A percentile compares a stretch with the other conserved stretches of the same genome.
phyloP scores from a whole-genome alignment of 2,113 vertebrate species.

The human (Homo sapiens) region DNA sequence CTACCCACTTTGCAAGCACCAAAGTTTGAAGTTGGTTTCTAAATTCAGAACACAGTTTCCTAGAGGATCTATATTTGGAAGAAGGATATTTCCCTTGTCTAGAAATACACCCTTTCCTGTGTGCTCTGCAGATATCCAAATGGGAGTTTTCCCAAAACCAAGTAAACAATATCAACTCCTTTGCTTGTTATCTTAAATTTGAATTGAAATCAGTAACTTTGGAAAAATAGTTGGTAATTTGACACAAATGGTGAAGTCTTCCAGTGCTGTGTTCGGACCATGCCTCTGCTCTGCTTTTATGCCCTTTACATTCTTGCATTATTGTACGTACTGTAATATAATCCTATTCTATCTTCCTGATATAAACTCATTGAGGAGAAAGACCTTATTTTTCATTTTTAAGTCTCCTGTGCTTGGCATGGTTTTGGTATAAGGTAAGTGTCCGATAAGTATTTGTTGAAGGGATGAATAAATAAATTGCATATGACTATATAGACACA shows the following conservation, averaged over 20 bases:
- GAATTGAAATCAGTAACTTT: neutral
- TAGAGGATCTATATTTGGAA: conserved; percentile 61
- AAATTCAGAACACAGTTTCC: conserved; percentile 62
- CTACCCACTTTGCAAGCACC: neutral
- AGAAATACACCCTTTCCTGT: conserved; percentile 71
- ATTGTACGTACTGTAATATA: neutral
- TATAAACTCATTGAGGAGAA: neutral
- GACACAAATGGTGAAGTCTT: neutral
- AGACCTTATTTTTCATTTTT: neutral
- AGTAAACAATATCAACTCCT: conserved; percentile 11
- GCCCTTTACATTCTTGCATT: neutral
- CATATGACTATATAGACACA: neutral
- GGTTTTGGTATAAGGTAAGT: neutral
- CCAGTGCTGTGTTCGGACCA: neutral
- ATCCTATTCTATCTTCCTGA: neutral
- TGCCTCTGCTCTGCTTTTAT: neutral
- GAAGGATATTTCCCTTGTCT: conserved; percentile 63
- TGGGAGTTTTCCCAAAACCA: conserved; percentile 22
- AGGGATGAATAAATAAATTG: neutral
- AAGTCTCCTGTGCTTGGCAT: neutral
- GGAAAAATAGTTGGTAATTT: neutral
- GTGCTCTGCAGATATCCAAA: neutral
- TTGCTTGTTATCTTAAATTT: conserved; percentile 27
- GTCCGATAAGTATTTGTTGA: neutral
- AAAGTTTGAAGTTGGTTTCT: conserved; percentile 37